A percentile compares a stretch with the other conserved stretches of the same genome.
Evolutionary conservation across 2,888 invertebrate genomes (phyloP).

Genomic region (Blastobasis adustella): DNA sequence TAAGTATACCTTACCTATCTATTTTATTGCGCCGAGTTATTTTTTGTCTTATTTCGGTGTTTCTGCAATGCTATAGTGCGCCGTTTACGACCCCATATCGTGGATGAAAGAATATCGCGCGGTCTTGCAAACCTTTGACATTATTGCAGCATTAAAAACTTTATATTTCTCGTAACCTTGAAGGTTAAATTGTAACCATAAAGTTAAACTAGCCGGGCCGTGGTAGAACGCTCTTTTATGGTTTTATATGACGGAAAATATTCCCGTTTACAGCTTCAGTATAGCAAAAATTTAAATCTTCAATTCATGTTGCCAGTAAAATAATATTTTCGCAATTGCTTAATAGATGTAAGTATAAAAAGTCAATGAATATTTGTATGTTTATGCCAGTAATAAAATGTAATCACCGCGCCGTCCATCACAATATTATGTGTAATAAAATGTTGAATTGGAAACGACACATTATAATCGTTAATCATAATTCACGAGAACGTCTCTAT

Average conservation of each 20-base stretch:
- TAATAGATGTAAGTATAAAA: no score
- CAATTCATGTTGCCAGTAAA: not conserved
- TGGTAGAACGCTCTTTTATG: slow-evolving; percentile 6
- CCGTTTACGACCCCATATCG: no score
- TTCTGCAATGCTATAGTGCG: slow-evolving; percentile 29
- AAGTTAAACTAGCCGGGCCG: slow-evolving; percentile 13
- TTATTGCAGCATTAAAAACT: slow-evolving; percentile 17
- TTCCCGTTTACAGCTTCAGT: slow-evolving; percentile 2
- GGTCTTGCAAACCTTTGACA: slow-evolving; percentile 14
- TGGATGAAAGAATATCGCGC: slow-evolving; percentile 10
- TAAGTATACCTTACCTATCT: not conserved
- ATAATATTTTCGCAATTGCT: no score
- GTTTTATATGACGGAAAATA: slow-evolving; percentile 7
- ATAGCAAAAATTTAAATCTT: not conserved
- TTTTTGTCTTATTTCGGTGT: slow-evolving; percentile 14
- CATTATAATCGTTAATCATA: no score
- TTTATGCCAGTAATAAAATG: no score
- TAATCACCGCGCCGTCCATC: no score
- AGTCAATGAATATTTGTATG: no score
- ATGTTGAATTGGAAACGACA: no score
- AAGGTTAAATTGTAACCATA: slow-evolving; percentile 29
- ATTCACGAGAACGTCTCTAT: not conserved
- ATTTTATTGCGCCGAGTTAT: not conserved
- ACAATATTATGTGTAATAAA: no score
- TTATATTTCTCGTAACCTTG: slow-evolving; percentile 23